Evolutionary conservation across 2,113 vertebrate genomes (phyloP), one percentile per base, ranked within the genome.

Genomic region (Cyprinodon variegatus): DNA sequence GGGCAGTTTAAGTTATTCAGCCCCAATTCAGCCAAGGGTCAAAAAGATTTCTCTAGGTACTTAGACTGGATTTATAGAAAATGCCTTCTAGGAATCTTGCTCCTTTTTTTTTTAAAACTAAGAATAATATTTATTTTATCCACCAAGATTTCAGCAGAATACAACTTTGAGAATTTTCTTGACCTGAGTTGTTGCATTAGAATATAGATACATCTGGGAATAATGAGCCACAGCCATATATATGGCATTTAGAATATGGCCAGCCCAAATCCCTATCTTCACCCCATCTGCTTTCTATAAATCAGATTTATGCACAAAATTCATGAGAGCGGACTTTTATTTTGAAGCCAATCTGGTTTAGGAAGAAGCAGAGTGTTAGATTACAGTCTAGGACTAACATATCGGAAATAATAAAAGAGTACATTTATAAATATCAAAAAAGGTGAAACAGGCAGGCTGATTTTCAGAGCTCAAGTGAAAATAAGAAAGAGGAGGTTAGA

Each of bases 271-370:
- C 45, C 71, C 22, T 17, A 22, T 76, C n/a, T 70, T 53, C 61
- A 71, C 29, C 29, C 3, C 68, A 68, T 77, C 76, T 88, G 75
- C 60, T 71, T 83, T 53, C 7, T 41, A 65, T 78, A 79, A 22
- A 53, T 39, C 48, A 43, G 48, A 45, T 81, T 75, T 74, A 70
- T 82, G 69, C 14, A 68, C 38, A 48, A 39, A 11, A 40, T 39
- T 41, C 40, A 53, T 50, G n/a, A 72, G 66, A 61, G 43, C 4
- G 48, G 37, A 59, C 10, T 22, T 17, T 7, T 29, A n/a, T 46
- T 75, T 78, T 65, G 13, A 70, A 78, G 43, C n/a, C 4, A 59
- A 43, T 63, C 15, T 62, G 70, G 15, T 60, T 17, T 61, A 61
- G 61, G 20, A 78, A 63, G 65, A 79, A 72, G 68, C 50, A 29